These are phyloP conservation scores for Scaptodrosophila latifasciaeformis DNA, from an alignment of 2,888 invertebrate genomes.

Conservation along the genomic window DNA sequence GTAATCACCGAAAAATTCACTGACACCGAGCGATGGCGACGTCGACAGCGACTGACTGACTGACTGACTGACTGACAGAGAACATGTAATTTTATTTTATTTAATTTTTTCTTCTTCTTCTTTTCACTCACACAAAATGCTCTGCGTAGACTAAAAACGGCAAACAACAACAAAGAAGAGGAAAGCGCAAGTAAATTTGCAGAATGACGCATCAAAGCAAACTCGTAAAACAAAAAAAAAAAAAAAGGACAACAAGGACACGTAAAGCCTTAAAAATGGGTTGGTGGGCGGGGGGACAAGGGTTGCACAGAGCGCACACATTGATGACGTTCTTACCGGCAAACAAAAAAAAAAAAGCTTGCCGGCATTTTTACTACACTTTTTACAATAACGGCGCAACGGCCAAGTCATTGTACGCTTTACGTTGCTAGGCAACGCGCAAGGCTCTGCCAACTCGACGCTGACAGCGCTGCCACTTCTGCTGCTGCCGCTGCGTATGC, in stretches of 20 bases:
- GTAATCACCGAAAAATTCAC: constrained; percentile 51
- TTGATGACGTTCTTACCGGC: constrained; percentile 13
- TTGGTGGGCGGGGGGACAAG: too few species aligned
- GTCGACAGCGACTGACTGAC: too few species aligned
- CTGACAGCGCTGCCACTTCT: constrained; percentile 10
- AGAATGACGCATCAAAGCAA: constrained; percentile 50
- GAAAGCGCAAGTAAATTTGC: constrained; percentile 60
- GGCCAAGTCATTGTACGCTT: constrained; percentile 63
- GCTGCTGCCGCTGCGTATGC: not conserved
- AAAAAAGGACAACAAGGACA: constrained; percentile 27
- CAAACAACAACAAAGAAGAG: not conserved
- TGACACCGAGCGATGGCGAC: too few species aligned
- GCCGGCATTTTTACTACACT: constrained; percentile 5
- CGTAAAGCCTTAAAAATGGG: too few species aligned
- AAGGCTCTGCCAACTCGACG: constrained; percentile 51
- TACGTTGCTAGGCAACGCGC: too few species aligned
- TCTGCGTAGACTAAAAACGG: too few species aligned
- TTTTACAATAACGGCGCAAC: constrained; percentile 27
- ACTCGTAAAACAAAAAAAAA: constrained; percentile 19
- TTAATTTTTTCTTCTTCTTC: constrained; percentile 11
- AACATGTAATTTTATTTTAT: constrained; percentile 10
- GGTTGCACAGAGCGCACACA: not conserved
- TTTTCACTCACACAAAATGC: constrained; percentile 2
- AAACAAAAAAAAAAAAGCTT: constrained; percentile 9
- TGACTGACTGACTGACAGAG: too few species aligned